These are phyloP conservation scores for Caretta caretta DNA, from an alignment of 2,113 vertebrate species.

Conservation along the genomic window DNA sequence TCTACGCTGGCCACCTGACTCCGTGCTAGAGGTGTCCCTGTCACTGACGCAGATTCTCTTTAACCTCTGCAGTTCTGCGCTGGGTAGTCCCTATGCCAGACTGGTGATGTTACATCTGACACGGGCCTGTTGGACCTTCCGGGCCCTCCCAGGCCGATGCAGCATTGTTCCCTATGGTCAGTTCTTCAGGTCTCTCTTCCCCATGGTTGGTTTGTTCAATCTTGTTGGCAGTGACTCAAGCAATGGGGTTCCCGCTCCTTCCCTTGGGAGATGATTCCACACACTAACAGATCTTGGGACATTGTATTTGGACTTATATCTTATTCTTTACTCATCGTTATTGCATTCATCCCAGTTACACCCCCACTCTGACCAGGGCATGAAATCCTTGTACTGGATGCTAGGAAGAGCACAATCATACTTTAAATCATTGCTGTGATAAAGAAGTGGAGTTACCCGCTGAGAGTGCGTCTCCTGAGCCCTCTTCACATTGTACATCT, in stretches of 20 bases:
- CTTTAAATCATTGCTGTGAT: constrained; percentile 50
- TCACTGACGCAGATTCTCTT: background rate
- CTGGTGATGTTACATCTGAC: rapidly evolving
- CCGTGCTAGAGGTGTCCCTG: rapidly evolving
- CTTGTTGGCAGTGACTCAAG: background rate
- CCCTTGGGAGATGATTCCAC: background rate
- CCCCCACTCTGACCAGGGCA: background rate
- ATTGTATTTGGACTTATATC: background rate
- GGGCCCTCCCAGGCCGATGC: rapidly evolving
- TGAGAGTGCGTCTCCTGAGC: background rate
- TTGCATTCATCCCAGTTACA: background rate
- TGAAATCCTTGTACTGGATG: background rate
- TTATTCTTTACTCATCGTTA: background rate
- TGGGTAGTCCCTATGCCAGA: background rate
- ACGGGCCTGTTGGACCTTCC: background rate
- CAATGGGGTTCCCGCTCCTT: background rate
- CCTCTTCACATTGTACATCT: constrained; percentile 5
- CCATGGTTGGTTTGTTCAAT: background rate
- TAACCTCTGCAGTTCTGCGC: rapidly evolving
- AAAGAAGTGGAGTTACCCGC: constrained; percentile 40
- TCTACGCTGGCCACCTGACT: rapidly evolving
- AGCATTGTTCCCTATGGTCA: rapidly evolving
- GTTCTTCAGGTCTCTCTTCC: background rate
- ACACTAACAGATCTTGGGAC: background rate
- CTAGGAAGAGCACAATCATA: constrained; percentile 18